Base-by-base conservation (phyloP, 2,797 vertebrate genomes). In the Morelia viridis region DNA sequence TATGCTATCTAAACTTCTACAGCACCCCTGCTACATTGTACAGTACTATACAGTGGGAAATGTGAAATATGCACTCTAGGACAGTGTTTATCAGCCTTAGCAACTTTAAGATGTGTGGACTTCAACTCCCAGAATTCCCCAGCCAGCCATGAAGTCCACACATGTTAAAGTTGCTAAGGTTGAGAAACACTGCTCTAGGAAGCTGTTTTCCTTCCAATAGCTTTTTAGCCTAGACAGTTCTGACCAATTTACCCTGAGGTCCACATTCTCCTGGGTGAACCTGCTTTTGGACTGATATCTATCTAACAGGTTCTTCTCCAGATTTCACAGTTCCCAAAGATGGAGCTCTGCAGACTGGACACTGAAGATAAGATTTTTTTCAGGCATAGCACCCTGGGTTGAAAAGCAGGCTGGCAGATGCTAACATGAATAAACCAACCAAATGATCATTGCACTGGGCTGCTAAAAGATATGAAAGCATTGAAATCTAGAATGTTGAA, bases 1-100 rank as follows among this genome's bases (percentile, higher is more conserved):
- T 91, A 41, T 93, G 91, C 92, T 92, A 93, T 86, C 90, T 87
- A 1, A 56, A 76, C 92, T 10, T 65, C 88, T 62, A 93, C 61
- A 87, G 94, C 94, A 46, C 61, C 28, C 0, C 10, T 91, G 1
- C 0, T 84, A 84, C 0, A 2, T 26, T 41, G 28, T n/a, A 56
- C 17, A 86, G 35, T n/a, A 12, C 41, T 35, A 28, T 86, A 53
- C 6, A 80, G 3, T 12, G 35, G 50, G 71, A 50, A 28, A 0
- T 61, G 26, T 60, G 19, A 46, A 86, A 86, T 28, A 31, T 22
- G 58, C 6, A 58, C 56, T 46, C 76, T 46, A 80, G 22, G 76
- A 28, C 41, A 41, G 41, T 41, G 41, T 41, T 41, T 3, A 41
- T 41, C 41, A 41, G 41, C 41, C 41, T 41, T 41, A 41, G 41